Conservation (phyloP, 1,140 invertebrate genomes). For the Drosophila pachea region DNA sequence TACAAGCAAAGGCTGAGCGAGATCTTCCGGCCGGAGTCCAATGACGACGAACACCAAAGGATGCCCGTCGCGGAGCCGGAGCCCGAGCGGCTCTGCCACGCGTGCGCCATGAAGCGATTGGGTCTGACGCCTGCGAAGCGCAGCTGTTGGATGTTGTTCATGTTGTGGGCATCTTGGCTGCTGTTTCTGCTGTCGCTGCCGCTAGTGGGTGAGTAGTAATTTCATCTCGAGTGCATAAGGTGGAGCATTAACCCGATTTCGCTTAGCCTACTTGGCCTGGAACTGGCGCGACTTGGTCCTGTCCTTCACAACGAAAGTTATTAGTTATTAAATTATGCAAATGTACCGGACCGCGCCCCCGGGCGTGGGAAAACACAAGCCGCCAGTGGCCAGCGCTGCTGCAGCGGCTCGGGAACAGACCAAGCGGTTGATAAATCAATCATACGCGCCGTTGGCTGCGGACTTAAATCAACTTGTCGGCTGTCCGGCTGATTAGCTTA, state of each 20-base stretch:
- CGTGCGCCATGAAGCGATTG: conserved; percentile 3
- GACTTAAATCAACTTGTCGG: conserved; percentile 56
- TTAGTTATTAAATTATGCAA: conserved; percentile 62
- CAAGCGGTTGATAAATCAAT: conserved; percentile 53
- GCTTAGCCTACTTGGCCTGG: not conserved
- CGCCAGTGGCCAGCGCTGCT: too few relatives aligned
- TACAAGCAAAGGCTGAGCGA: not conserved
- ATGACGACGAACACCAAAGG: not conserved
- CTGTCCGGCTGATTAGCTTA: conserved; percentile 55
- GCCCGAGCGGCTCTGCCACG: conserved; percentile 6
- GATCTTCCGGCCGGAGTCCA: not conserved
- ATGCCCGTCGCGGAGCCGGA: not conserved
- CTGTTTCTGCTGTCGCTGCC: not conserved
- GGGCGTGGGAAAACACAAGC: conserved; percentile 8
- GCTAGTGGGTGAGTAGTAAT: not conserved
- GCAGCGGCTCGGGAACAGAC: too few relatives aligned
- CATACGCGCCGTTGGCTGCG: conserved; percentile 63
- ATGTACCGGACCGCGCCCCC: conserved; percentile 42
- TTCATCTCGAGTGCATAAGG: too few relatives aligned
- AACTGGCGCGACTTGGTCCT: not conserved
- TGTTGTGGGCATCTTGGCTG: not conserved
- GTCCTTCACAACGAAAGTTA: conserved; percentile 14
- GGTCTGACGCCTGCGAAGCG: not conserved
- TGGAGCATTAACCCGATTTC: not conserved
- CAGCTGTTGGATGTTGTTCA: not conserved